Conservation (phyloP, 2,797 vertebrate genomes). For the Craterocephalus amniculus region DNA sequence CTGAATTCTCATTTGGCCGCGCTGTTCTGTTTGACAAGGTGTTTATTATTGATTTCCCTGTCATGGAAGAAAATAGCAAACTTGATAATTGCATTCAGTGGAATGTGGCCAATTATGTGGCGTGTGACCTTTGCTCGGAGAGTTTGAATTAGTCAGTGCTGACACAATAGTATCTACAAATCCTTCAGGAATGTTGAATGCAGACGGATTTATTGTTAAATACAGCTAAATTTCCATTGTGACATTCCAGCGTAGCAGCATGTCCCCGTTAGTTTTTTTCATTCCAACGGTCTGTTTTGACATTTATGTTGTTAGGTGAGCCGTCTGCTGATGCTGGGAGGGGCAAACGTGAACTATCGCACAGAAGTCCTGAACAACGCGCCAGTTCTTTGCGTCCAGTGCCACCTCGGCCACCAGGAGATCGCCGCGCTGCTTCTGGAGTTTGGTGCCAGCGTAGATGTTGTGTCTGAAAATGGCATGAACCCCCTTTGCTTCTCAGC, state of each 20-base stretch:
- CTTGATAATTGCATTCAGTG: slow-evolving; percentile 61
- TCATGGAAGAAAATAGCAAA: slow-evolving; percentile 49
- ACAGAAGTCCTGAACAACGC: slow-evolving; percentile 96
- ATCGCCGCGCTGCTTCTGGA: slow-evolving; percentile 91
- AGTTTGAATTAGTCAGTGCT: slow-evolving; percentile 16
- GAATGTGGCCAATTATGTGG: slow-evolving; percentile 53
- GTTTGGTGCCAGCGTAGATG: slow-evolving; percentile 90
- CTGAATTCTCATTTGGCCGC: slow-evolving; percentile 38
- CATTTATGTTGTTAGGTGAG: slow-evolving; percentile 86
- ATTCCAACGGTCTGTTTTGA: not conserved
- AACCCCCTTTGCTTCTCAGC: slow-evolving; percentile 92
- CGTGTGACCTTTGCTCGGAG: slow-evolving; percentile 49
- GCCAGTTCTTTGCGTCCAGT: slow-evolving; percentile 93
- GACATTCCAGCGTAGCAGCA: not conserved
- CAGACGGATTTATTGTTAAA: slow-evolving; percentile 9
- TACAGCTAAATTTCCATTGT: not conserved
- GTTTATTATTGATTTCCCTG: slow-evolving; percentile 72
- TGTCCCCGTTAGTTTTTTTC: not conserved
- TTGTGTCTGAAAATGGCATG: slow-evolving; percentile 91
- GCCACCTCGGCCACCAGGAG: slow-evolving; percentile 95
- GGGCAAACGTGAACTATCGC: slow-evolving; percentile 96
- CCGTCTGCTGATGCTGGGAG: slow-evolving; percentile 94
- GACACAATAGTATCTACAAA: slow-evolving; percentile 16
- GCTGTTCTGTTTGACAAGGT: slow-evolving; percentile 57
- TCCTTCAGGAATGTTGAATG: not conserved